Evolutionary conservation across 2,797 vertebrate species (phyloP).

Genomic region (Enteromius thamalakanensis): DNA sequence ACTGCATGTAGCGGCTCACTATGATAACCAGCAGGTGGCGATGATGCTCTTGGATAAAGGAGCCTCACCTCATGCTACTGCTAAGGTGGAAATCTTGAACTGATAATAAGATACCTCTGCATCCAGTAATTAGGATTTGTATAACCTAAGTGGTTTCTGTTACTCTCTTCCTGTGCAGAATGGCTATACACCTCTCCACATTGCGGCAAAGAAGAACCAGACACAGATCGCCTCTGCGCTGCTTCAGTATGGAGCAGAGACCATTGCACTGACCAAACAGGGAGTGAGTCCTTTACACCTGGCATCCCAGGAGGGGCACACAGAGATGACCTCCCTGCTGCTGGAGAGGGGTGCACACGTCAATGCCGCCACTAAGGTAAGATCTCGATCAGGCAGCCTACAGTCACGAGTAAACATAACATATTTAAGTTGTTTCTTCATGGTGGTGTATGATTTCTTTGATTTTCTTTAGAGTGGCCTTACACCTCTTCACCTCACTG

Average conservation of each 20-base stretch:
- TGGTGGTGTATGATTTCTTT: neutral
- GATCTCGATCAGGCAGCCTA: constrained; percentile 59
- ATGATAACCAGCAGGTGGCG: constrained; percentile 93
- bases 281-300: constrained; percentile 95
- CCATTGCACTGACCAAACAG: constrained; percentile 91
- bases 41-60: constrained; percentile 91
- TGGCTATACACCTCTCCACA: constrained; percentile 94
- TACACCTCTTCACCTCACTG: constrained; percentile 90
- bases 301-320: constrained; percentile 95
- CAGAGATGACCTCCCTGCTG: constrained; percentile 90
- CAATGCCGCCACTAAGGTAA: constrained; percentile 91
- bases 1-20: constrained; percentile 93
- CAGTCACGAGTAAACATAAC: neutral
- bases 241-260: constrained; percentile 88
- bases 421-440: neutral
- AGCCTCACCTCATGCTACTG: constrained; percentile 87
- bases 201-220: constrained; percentile 96
- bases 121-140: neutral
- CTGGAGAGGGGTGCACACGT: constrained; percentile 89
- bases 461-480: constrained; percentile 82
- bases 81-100: constrained; percentile 81
- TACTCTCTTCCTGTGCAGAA: constrained; percentile 77
- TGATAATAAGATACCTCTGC: neutral
- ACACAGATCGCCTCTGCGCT: constrained; percentile 87
- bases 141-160: constrained; percentile 21